These are phyloP conservation scores for Pegoplata infirma DNA, from an alignment of 2,888 invertebrate genomes.

Conservation along the genomic window DNA sequence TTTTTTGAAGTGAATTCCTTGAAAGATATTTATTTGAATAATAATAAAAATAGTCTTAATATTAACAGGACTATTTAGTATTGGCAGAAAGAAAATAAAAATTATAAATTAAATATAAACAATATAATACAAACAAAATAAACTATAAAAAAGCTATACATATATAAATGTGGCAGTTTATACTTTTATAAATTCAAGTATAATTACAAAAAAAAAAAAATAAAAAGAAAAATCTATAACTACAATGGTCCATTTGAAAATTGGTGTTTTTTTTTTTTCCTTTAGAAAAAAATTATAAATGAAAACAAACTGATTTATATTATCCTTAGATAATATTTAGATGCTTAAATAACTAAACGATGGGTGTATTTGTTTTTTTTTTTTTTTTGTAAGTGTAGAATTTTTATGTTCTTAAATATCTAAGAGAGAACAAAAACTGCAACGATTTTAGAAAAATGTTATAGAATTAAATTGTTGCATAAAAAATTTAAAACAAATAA, in stretches of 20 bases:
- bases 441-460: conserved; percentile 1
- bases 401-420: conserved; percentile 27
- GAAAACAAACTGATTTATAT: background rate
- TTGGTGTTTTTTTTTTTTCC: conserved; percentile 46
- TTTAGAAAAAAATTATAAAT: conserved; percentile 5
- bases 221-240: conserved; percentile 10
- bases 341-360: conserved; percentile 60
- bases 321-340: background rate
- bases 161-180: conserved; percentile 38
- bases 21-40: no score
- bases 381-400: conserved; percentile 13
- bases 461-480: background rate
- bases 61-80: background rate
- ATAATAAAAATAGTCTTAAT: background rate
- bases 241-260: conserved; percentile 50
- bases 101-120: background rate
- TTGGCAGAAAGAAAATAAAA: background rate
- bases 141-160: conserved; percentile 8
- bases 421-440: background rate
- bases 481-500: conserved; percentile 10
- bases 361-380: no score
- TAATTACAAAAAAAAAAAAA: background rate
- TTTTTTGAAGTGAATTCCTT: no score
- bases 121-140: background rate
- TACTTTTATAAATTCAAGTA: conserved; percentile 16